phyloP scores from a whole-genome alignment of 2,797 vertebrate species.

The Numenius phaeopus region DNA sequence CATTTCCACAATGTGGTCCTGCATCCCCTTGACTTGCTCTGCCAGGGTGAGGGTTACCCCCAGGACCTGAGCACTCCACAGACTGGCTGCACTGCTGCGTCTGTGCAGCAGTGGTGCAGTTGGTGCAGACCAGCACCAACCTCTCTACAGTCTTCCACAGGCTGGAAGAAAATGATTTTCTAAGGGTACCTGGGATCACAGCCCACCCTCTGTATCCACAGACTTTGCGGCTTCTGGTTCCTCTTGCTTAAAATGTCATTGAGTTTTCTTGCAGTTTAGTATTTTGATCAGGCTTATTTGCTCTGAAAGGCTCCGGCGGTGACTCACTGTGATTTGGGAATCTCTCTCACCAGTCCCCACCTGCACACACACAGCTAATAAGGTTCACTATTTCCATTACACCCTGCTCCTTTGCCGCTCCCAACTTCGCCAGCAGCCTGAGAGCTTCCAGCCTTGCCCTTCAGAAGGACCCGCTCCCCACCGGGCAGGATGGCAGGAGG shows the following conservation, averaged over 20 bases:
- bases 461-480: not conserved
- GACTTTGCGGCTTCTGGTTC: not conserved
- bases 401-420: not conserved
- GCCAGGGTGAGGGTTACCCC: not conserved
- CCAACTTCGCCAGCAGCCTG: not conserved
- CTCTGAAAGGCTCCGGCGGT: not conserved
- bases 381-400: not conserved
- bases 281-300: not conserved
- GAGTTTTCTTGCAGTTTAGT: not conserved
- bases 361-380: not conserved
- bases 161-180: not conserved
- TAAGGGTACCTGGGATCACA: not conserved
- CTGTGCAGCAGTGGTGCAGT: too few species aligned
- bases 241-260: not conserved
- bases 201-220: not conserved
- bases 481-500: not conserved
- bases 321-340: not conserved
- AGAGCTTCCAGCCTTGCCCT: not conserved
- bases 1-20: not conserved
- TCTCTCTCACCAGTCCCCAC: not conserved
- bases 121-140: too few species aligned
- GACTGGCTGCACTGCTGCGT: not conserved
- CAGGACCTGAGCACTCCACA: rapidly evolving
- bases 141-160: not conserved
- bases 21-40: not conserved